These are phyloP conservation scores for Koerneria pararmatus DNA, from an alignment of 2,888 invertebrate species.

Conservation along the genomic window DNA sequence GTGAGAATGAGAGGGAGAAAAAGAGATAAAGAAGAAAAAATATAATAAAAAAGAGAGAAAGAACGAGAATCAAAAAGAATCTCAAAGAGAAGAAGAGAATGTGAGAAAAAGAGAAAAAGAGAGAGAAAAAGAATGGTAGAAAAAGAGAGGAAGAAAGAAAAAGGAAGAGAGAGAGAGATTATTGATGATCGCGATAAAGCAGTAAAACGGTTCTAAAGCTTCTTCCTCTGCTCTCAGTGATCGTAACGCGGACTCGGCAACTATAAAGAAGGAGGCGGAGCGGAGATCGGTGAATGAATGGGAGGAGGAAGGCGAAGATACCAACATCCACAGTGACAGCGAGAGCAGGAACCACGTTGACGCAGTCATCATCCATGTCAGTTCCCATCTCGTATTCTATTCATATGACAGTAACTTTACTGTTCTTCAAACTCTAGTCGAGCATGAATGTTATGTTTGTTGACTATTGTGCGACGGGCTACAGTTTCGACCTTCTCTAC, in stretches of 20 bases:
- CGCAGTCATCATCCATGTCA: constrained; percentile 25
- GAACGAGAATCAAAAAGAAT: not conserved
- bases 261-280: not conserved
- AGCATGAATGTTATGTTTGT: no score
- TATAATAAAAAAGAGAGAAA: not conserved
- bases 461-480: no score
- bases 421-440: no score
- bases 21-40: constrained; percentile 1
- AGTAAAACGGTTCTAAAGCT: not conserved
- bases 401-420: not conserved
- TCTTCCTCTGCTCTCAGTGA: not conserved
- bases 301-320: constrained; percentile 12
- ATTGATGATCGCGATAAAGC: no score
- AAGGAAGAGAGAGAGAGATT: not conserved
- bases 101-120: not conserved
- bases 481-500: no score
- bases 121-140: not conserved
- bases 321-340: no score
- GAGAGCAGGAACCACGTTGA: constrained; percentile 24
- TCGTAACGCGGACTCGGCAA: no score
- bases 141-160: not conserved
- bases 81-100: not conserved
- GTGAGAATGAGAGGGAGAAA: not conserved
- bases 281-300: not conserved
- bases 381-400: not conserved